Base-by-base conservation (phyloP, 2,113 vertebrate genomes). In the Lycaon pictus region DNA sequence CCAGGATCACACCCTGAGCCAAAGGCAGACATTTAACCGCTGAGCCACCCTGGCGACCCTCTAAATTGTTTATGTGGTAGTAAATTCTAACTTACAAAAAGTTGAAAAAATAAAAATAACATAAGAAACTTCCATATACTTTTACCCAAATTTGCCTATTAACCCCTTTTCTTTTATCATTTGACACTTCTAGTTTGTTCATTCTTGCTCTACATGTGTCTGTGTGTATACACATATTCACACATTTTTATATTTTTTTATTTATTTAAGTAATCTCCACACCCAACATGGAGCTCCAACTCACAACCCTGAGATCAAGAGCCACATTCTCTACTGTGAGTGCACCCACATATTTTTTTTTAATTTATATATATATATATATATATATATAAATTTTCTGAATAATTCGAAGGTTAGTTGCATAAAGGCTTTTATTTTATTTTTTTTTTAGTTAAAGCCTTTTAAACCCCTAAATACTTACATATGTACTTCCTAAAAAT, bases 1-100 rank as follows among this genome's bases (percentile, higher is more conserved):
- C 43, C 43, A 43, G 43, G 43, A 43, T 43, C 43, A 43, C 43
- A 43, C 43, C 43, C 43, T 5, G 43, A 43, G 43, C 43, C 43
- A 43, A 43, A 43, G 6, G 6, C 43, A 43, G 43, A 43, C 43
- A 43, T 43, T 43, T 43, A 43, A 43, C 43, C 43, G 5, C 43
- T 43, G 43, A 43, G 43, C 43, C 43, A 43, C 43, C 43, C 43
- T 43, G 43, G 43, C 43, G 43, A 5, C 43, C 43, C 43, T 43
- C 43, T 43, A 43, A 43, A 43, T 60, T 65, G 60, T 37, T 93
- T 56, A 56, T 83, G 63, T 88, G 53, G 7, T 80, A 43, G 32
- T 88, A 77, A 91, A 83, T 80, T 97, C 29, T 88, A 58, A 91
- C 19, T 63, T 72, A 71, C 3, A 23, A 35, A 76, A 32, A 88